Conservation (phyloP, 2,113 vertebrate species). For the Corythornis madagascariensis region DNA sequence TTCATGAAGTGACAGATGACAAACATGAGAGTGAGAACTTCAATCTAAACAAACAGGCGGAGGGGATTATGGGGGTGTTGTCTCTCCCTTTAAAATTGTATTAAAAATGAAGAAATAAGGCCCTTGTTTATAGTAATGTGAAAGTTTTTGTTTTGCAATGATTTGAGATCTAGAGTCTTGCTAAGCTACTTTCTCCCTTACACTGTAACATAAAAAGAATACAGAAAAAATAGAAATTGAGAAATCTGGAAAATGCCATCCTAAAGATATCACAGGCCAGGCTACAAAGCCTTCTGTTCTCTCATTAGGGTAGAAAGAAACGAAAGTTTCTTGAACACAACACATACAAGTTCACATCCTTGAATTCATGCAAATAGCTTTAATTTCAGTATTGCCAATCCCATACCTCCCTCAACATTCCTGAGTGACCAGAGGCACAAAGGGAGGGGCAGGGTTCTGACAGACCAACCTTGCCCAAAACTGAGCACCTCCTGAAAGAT, state of each 20-base stretch:
- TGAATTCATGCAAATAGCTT: neutral
- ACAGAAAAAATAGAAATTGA: slow-evolving; percentile 30
- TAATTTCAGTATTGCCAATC: neutral
- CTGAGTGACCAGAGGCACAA: neutral
- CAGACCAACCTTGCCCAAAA: neutral
- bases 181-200: neutral
- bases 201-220: slow-evolving; percentile 35
- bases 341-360: neutral
- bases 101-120: neutral
- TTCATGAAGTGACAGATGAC: neutral
- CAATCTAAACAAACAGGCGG: accelerated
- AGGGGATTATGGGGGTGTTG: too few relatives aligned
- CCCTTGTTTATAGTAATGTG: neutral
- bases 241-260: slow-evolving; percentile 37
- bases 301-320: neutral
- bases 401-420: neutral
- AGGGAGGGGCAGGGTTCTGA: neutral
- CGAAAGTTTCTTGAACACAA: neutral
- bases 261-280: slow-evolving; percentile 13
- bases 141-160: neutral
- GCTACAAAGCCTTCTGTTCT: neutral
- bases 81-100: neutral
- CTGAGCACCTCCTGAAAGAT: neutral
- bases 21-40: neutral
- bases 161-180: neutral